Percentiles rank a stretch among this genome's conserved stretches.
These are phyloP conservation scores for Homarus americanus DNA, from an alignment of 1,140 invertebrate genomes.

Conservation along the genomic window DNA sequence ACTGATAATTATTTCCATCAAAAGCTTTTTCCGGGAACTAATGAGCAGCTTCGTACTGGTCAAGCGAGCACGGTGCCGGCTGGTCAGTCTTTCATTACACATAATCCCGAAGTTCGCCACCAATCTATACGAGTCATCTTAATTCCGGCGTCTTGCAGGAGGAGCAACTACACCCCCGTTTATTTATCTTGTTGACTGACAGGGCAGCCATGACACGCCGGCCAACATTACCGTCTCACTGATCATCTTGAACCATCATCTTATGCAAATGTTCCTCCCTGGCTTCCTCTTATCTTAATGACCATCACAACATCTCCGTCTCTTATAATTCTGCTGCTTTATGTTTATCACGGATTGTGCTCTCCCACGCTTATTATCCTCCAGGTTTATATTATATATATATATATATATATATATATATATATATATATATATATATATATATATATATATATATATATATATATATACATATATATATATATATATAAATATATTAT, in stretches of 20 bases:
- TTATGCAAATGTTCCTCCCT: neutral
- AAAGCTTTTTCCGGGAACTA: neutral
- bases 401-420: slow-evolving; percentile 9
- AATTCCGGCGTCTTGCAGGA: neutral
- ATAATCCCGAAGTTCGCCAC: neutral
- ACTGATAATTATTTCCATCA: neutral
- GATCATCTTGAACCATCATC: neutral
- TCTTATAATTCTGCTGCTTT: neutral
- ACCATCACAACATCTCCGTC: neutral
- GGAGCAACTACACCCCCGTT: neutral
- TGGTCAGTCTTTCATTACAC: neutral
- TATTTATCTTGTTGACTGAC: neutral
- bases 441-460: slow-evolving; percentile 13
- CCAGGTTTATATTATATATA: neutral
- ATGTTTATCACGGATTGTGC: neutral
- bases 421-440: slow-evolving; percentile 13
- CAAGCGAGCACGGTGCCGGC: neutral
- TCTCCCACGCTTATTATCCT: neutral
- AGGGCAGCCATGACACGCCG: neutral
- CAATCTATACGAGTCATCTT: neutral
- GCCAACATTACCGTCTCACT: neutral
- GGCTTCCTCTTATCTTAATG: neutral
- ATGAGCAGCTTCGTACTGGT: neutral
- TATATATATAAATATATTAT: neutral
- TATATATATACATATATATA: slow-evolving; percentile 9